Evolutionary conservation across 2,113 vertebrate genomes (phyloP).

Genomic region (Indicator indicator): DNA sequence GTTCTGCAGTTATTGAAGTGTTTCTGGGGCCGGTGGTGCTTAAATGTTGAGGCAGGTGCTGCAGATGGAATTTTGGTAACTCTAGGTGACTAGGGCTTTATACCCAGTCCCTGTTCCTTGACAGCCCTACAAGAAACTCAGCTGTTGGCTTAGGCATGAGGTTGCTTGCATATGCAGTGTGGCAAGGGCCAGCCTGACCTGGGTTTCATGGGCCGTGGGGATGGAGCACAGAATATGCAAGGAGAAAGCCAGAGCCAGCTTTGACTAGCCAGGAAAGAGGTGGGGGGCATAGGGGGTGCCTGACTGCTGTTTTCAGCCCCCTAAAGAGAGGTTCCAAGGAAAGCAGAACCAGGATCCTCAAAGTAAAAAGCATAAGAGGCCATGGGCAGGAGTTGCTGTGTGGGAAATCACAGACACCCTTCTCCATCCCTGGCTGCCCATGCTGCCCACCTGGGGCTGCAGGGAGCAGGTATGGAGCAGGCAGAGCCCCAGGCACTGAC

Average conservation of each 20-base stretch:
- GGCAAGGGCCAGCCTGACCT: neutral
- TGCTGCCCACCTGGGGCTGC: fast-evolving
- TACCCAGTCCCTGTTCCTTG: no score
- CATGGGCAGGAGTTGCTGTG: fast-evolving
- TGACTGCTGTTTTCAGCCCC: neutral
- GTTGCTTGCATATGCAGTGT: neutral
- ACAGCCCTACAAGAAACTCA: neutral
- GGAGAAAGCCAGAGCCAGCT: no score
- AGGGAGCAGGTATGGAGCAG: neutral
- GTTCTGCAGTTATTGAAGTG: neutral
- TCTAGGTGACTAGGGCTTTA: fast-evolving
- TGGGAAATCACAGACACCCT: neutral
- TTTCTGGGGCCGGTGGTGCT: neutral
- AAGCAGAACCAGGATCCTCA: neutral
- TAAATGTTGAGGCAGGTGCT: neutral
- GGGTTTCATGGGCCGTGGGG: fast-evolving
- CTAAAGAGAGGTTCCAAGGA: neutral
- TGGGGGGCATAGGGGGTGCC: no score
- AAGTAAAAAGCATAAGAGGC: neutral
- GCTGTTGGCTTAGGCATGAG: fast-evolving
- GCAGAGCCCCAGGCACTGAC: neutral
- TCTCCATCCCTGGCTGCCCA: neutral
- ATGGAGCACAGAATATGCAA: neutral
- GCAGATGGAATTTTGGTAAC: neutral
- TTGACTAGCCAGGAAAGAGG: no score